Evolutionary conservation across 2,888 invertebrate genomes (phyloP), one percentile per base, ranked within the genome.

Genomic region (Epirrhoe tristata): DNA sequence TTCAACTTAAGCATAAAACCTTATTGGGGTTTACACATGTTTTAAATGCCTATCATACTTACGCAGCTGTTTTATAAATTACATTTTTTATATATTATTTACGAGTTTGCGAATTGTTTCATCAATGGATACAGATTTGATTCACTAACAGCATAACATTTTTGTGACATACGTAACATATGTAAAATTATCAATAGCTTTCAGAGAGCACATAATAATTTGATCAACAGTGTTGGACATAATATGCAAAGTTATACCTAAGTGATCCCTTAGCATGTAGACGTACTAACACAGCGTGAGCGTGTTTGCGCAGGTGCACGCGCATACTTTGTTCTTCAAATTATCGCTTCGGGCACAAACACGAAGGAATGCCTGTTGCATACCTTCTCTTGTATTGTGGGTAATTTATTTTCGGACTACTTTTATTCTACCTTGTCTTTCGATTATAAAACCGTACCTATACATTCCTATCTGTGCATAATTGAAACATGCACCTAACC

Each of bases 251-350:
- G 17, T 32, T 46, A 14, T 66, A 70, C 69, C 66, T 66, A 69
- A 66, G 70, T 72, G 79, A 80, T 80, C 85, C 84, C 81, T 80
- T 70, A 73, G 75, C 72, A 72, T 71, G 76, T 74, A 77, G 77
- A 72, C 71, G 79, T 78, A 81, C 84, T 88, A 87, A 87, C 84
- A 84, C 80, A 84, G 83, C 84, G 84, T 84, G 84, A 85, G 83
- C 81, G 72, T 91, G 89, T 93, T 91, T 90, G 89, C 82, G 85
- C 92, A 92, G 91, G 91, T 93, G 93, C 71, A 75, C 77, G 78
- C 79, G 81, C 83, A 82, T 78, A 85, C 91, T 91, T 93, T 91
- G 91, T 90, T 91, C 89, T 89, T 79, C 71, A 84, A 90, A 92
- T 93, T 93, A 93, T 87, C 91, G 85, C 83, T 83, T 73, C 73